Evolutionary conservation across 1,140 invertebrate genomes (phyloP), one percentile per base, ranked within the genome.

Genomic region (Bombus superbus): DNA sequence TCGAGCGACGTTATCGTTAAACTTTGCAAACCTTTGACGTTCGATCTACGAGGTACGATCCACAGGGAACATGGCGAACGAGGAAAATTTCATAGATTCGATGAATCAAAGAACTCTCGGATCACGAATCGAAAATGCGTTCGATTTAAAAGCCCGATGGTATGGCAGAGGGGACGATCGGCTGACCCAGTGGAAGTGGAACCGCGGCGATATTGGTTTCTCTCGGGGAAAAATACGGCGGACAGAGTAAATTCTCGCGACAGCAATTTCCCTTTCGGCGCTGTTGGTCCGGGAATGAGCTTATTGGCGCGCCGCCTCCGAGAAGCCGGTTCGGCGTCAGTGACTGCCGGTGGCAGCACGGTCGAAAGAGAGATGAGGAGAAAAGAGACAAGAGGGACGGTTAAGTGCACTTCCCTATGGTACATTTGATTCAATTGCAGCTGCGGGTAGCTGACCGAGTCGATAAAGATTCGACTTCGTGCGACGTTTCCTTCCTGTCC

Each of bases 391-490:
- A 93, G 89, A 87, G 86, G 90, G 88, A 91, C 78, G 89, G 81
- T 83, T 92, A 92, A 93, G 90, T 91, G 90, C 90, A 89, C 88
- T 92, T 93, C 86, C 86, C 86, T 75, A 77, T 73, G 81, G 90
- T 90, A 91, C 88, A 84, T 93, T 93, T 91, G 89, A 92, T 92
- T 93, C 92, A 91, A 93, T 93, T 91, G 92, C 87, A 89, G 82
- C 87, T 83, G 76, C 71, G 81, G 84, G 81, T 81, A 81, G 78
- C 89, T 84, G 89, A 88, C 86, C 90, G 86, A 85, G 81, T 90
- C 85, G 78, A 90, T 89, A 81, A 85, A 84, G 82, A 89, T 64
- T 81, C 47, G 47, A 53, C 47, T 53, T 53, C 18, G 53, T 40
- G 40, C 57, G 4, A 64, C 57, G 25, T 40, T 38, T 35, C 44